Conservation (phyloP, 2,797 vertebrate species). For the Erpetoichthys calabaricus region DNA sequence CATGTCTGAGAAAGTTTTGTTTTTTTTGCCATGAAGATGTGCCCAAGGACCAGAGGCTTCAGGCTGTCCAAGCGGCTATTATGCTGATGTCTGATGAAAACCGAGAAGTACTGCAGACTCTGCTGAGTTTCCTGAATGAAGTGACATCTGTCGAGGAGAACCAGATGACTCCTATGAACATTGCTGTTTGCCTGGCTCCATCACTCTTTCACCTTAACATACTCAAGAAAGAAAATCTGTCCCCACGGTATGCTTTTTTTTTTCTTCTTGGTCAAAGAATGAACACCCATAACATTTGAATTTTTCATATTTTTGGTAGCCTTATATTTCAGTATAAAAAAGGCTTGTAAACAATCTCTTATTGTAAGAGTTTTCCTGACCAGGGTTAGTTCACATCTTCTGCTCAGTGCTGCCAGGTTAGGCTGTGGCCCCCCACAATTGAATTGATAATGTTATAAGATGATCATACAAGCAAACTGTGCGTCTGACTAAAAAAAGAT, state of each 20-base stretch:
- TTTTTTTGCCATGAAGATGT: conserved; percentile 51
- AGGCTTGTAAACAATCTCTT: no score
- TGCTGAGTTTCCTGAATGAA: conserved; percentile 87
- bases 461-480: no score
- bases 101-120: conserved; percentile 80
- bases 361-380: no score
- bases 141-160: conserved; percentile 82
- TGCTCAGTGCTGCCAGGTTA: no score
- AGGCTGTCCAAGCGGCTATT: conserved; percentile 82
- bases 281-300: no score
- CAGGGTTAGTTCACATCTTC: no score
- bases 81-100: conserved; percentile 94
- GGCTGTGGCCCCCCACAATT: no score
- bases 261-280: no score
- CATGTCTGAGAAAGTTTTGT: neutral
- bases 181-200: conserved; percentile 90
- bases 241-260: conserved; percentile 56
- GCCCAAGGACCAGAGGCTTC: conserved; percentile 84
- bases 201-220: conserved; percentile 96
- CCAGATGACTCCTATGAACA: conserved; percentile 96
- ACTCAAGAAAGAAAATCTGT: conserved; percentile 81
- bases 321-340: no score
- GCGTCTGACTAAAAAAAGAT: no score
- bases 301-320: no score
- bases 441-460: no score